A percentile compares a stretch with the other conserved stretches of the same genome.
phyloP scores from a whole-genome alignment of 2,797 vertebrate species.

The Molothrus ater region DNA sequence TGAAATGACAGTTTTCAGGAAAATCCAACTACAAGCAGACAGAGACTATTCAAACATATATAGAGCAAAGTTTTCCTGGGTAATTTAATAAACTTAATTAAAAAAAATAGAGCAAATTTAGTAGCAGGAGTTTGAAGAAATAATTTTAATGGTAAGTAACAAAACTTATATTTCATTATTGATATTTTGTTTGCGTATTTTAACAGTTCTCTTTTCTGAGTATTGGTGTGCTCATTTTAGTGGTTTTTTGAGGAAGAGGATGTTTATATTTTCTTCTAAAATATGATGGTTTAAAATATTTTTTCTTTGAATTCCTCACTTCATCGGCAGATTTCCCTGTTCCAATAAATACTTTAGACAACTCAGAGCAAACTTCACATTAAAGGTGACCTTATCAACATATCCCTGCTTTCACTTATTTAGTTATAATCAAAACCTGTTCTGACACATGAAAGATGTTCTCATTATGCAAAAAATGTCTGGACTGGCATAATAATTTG shows the following conservation, averaged over 20 bases:
- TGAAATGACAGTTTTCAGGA: not conserved
- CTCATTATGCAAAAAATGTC: conserved; percentile 70
- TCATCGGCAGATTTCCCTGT: not conserved
- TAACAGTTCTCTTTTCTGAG: not conserved
- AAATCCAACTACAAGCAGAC: not conserved
- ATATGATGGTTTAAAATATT: not conserved
- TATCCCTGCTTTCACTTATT: conserved; percentile 68
- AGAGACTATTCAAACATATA: not conserved
- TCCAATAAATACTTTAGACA: conserved; percentile 45
- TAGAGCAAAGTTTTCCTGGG: not conserved
- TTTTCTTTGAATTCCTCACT: conserved; percentile 6
- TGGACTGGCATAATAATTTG: conserved; percentile 71
- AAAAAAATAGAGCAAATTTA: not conserved
- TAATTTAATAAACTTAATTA: not conserved
- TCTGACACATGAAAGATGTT: conserved; percentile 72
- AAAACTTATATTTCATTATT: not conserved
- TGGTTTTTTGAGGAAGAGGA: not conserved
- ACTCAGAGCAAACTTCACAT: conserved; percentile 61
- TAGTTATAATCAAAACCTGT: conserved; percentile 72
- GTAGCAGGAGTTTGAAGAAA: not conserved
- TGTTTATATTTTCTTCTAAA: not conserved
- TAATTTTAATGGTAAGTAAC: not conserved
- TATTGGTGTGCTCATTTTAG: rapidly evolving
- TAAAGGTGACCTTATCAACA: conserved; percentile 72
- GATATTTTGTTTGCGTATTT: not conserved